phyloP scores from a whole-genome alignment of 2,888 invertebrate species.

The Tribolium freemani region DNA sequence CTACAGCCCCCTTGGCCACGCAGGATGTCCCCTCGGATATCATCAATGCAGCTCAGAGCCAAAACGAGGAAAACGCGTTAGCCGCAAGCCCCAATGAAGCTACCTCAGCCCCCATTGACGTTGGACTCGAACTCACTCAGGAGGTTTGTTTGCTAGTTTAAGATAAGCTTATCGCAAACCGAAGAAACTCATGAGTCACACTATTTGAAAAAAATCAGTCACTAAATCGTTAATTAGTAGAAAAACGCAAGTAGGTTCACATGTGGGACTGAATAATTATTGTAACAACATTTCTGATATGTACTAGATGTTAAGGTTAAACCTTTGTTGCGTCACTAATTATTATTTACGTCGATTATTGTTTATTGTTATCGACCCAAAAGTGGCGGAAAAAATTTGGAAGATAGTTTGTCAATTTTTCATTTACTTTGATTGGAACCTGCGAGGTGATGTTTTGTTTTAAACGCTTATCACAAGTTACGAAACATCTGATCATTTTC shows the following conservation, averaged over 20 bases:
- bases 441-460: neutral
- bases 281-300: neutral
- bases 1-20: conserved; percentile 50
- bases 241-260: conserved; percentile 12
- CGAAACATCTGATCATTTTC: neutral
- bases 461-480: neutral
- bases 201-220: neutral
- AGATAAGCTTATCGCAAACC: conserved; percentile 5
- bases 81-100: conserved; percentile 21
- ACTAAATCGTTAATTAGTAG: conserved; percentile 1
- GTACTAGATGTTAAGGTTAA: conserved; percentile 10
- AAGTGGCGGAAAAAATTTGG: too few species aligned
- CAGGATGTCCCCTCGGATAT: conserved; percentile 40
- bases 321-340: conserved; percentile 24
- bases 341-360: conserved; percentile 3
- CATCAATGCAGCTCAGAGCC: conserved; percentile 49
- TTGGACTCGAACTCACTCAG: conserved; percentile 59
- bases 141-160: conserved; percentile 56
- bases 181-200: conserved; percentile 1
- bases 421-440: too few species aligned
- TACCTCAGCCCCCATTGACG: conserved; percentile 26
- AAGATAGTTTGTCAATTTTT: too few species aligned
- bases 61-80: conserved; percentile 10
- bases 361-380: neutral
- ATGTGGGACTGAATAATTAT: conserved; percentile 19